phyloP scores from a whole-genome alignment of 2,113 vertebrate species.

The Morone chrysops region DNA sequence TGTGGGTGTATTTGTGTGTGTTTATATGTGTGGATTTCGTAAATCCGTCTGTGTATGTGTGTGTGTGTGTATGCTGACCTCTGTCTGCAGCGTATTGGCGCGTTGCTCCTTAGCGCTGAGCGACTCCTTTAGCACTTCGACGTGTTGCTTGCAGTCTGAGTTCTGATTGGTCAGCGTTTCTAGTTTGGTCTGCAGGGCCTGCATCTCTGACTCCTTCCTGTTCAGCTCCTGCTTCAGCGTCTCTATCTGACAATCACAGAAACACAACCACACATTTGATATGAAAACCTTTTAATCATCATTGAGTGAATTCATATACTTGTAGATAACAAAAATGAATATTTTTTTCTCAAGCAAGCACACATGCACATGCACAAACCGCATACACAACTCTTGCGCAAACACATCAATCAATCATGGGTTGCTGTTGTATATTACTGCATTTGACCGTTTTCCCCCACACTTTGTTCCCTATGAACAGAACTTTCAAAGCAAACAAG shows the following conservation, averaged over 20 bases:
- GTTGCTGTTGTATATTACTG: background rate
- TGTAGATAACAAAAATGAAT: conserved; percentile 5
- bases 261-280: conserved; percentile 12
- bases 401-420: background rate
- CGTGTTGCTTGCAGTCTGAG: conserved; percentile 99
- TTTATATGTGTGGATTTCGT: background rate
- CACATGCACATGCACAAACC: conserved; percentile 3
- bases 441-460: background rate
- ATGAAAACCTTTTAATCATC: conserved; percentile 28
- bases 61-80: conserved; percentile 84
- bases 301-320: background rate
- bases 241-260: conserved; percentile 87
- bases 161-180: conserved; percentile 99
- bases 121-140: conserved; percentile 99
- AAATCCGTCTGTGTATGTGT: background rate
- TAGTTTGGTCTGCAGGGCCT: conserved; percentile 98
- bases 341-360: background rate
- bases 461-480: conserved; percentile 4
- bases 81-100: conserved; percentile 95
- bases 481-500: conserved; percentile 11
- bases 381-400: background rate
- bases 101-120: conserved; percentile 98
- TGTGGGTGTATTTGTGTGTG: background rate
- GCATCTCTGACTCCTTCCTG: conserved; percentile 97
- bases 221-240: conserved; percentile 96